These are phyloP conservation scores for Jacana jacana DNA, from an alignment of 2,113 vertebrate genomes.

Conservation along the genomic window DNA sequence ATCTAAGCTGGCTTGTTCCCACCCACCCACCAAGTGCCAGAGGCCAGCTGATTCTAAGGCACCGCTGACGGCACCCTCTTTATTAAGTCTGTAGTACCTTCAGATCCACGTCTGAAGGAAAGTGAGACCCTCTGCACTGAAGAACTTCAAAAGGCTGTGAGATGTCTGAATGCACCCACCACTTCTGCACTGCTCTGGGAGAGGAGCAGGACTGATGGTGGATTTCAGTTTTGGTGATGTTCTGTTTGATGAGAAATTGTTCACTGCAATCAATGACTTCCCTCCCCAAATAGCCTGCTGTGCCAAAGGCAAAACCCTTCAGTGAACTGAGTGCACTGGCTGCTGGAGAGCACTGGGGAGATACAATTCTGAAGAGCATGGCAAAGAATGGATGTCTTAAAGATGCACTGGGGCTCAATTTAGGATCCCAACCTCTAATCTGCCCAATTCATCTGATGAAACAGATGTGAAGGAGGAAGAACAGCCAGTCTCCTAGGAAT, in stretches of 20 bases:
- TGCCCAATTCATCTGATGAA: constrained; percentile 14
- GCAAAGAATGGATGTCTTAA: constrained; percentile 17
- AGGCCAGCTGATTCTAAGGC: neutral
- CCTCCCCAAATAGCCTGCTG: neutral
- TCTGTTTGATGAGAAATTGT: neutral
- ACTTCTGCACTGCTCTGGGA: neutral
- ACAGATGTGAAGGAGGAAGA: constrained; percentile 54
- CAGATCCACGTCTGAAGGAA: neutral
- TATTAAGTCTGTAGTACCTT: neutral
- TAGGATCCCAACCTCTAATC: neutral
- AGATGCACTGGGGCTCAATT: neutral
- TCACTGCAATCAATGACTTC: constrained; percentile 16
- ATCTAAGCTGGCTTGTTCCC: neutral
- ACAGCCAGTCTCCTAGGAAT: constrained; percentile 34
- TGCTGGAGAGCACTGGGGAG: neutral
- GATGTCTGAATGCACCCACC: neutral
- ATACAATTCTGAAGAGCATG: neutral
- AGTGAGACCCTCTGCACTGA: neutral
- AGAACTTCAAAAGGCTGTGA: neutral
- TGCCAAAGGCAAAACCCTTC: constrained; percentile 17
- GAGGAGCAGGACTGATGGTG: neutral
- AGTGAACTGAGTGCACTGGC: neutral
- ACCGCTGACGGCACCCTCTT: neutral
- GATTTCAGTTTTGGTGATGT: neutral
- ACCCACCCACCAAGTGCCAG: neutral